Conservation (phyloP, 2,797 vertebrate species). For the Triplophysa bombifrons region DNA sequence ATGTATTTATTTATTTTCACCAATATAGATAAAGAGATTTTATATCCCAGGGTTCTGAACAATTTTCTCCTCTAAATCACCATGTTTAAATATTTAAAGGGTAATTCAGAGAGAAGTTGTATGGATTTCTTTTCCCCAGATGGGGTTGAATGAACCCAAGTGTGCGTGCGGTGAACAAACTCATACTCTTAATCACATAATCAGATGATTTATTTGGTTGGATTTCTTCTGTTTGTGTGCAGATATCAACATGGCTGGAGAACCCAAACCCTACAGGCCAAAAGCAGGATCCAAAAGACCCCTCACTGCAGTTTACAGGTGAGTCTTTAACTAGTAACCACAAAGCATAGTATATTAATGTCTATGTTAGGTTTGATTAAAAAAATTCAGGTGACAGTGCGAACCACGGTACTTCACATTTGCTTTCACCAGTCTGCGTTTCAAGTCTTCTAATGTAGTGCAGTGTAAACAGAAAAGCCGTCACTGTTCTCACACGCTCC, state of each 20-base stretch:
- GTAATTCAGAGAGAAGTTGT: background rate
- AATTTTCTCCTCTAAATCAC: background rate
- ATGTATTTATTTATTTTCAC: no score
- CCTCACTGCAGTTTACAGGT: slow-evolving; percentile 96
- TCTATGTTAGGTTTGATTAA: background rate
- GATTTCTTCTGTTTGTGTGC: slow-evolving; percentile 54
- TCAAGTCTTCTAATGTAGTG: background rate
- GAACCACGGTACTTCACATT: background rate
- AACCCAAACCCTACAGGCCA: slow-evolving; percentile 96
- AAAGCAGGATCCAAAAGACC: slow-evolving; percentile 92
- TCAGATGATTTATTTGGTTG: slow-evolving; percentile 20
- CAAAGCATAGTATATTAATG: background rate
- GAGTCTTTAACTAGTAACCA: slow-evolving; percentile 37
- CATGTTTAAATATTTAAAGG: background rate
- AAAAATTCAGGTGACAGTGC: background rate
- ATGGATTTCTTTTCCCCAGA: background rate
- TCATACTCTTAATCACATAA: background rate
- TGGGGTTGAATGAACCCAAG: background rate
- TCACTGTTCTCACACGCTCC: background rate
- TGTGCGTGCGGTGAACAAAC: slow-evolving; percentile 1
- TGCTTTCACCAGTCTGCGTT: background rate
- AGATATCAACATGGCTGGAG: slow-evolving; percentile 99
- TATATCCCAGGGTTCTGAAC: background rate
- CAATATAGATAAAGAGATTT: background rate
- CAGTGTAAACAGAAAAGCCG: background rate